phyloP scores from a whole-genome alignment of 2,113 vertebrate species.

The Daphoenositta chrysoptera region DNA sequence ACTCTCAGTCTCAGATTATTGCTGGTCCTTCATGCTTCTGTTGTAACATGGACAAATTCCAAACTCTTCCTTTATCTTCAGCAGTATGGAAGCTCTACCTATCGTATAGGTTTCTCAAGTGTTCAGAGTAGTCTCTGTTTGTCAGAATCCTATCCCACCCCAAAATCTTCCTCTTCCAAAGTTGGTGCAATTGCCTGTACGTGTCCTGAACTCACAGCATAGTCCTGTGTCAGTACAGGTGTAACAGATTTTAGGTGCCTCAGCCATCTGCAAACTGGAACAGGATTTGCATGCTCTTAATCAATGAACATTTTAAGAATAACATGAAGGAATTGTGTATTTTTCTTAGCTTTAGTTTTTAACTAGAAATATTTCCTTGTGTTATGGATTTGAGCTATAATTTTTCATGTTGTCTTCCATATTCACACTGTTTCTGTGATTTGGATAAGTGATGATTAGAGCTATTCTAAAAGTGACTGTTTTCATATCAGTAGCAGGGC shows the following conservation, averaged over 20 bases:
- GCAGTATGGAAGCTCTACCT: not conserved
- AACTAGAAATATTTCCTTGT: not conserved
- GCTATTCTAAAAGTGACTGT: conserved; percentile 32
- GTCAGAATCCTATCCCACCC: not conserved
- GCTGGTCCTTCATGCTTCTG: not conserved
- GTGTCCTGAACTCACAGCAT: not conserved
- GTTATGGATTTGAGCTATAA: not conserved
- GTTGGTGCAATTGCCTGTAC: not conserved
- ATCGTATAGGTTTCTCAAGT: not conserved
- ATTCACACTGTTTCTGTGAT: not conserved
- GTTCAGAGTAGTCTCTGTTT: not conserved
- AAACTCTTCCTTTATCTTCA: not conserved
- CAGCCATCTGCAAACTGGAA: not conserved
- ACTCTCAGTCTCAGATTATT: not conserved
- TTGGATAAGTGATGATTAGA: conserved; percentile 4
- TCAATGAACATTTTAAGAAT: not conserved
- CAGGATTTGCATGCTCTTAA: not conserved
- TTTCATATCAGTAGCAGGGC: not conserved
- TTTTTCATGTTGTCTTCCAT: conserved; percentile 46
- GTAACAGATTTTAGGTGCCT: not conserved
- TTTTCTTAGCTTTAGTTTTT: not conserved
- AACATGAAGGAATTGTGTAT: not conserved
- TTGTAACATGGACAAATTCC: not conserved
- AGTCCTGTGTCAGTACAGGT: not conserved
- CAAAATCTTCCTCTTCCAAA: not conserved